Evolutionary conservation across 2,113 vertebrate genomes (phyloP), one percentile per base, ranked within the genome.

Genomic region (Cygnus atratus): DNA sequence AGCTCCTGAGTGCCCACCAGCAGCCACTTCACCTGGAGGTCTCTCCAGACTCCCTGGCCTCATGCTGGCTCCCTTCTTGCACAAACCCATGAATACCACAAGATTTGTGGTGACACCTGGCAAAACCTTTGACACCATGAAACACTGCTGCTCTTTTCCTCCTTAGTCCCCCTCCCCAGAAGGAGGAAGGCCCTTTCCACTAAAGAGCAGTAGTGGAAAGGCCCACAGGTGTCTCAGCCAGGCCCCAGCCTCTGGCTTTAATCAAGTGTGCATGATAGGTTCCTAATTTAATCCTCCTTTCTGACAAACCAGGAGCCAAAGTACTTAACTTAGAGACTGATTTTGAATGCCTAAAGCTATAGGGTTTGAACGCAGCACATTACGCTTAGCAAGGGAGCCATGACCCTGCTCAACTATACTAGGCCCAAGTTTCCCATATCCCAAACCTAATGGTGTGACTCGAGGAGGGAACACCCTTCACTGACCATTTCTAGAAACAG

Each of bases 271-370:
- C 18, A 35, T 63, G 84, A 84, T 29, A 48, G 57, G 76, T 93
- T 82, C 87, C 91, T 91, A 91, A 92, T 93, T 91, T 87, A 92
- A 84, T 72, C 91, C 57, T 78, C 76, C 84, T 73, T 39, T 61
- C 70, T 44, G 37, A 75, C 66, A 65, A 68, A 57, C 22, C 46
- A 46, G 72, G 24, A 94, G 92, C 81, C 94, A 87, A 88, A 87
- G 54, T 22, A 35, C 74, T 84, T 72, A 85, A 31, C 57, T 35
- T 73, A 43, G 81, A 52, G 65, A 67, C 73, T 25, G 1, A 0
- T 1, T 63, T 58, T 48, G 87, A 88, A 87, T 2, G 21, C 61
- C 73, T 44, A 48, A 44, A 91, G 80, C 37, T 57, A 2, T 1
- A 59, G 76, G 91, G 71, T n/a, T 46, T 74, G 92, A 52, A 13